Base-by-base conservation (phyloP, 2,888 invertebrate genomes). In the Leucophora obtusa region DNA sequence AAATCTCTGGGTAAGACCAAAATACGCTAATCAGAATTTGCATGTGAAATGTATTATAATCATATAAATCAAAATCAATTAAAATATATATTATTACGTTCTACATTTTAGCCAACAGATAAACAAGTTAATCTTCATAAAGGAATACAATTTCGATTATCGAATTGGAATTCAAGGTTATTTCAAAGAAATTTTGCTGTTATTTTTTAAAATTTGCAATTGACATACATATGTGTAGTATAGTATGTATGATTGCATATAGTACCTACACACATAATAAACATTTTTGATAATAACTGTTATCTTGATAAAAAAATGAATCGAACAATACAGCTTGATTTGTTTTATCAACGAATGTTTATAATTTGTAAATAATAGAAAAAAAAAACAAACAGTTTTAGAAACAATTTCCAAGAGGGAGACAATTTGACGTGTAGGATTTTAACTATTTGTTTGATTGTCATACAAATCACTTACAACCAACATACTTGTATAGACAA, bases 151-250 rank as follows among this genome's bases (percentile, higher is more conserved):
- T 38, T 11, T 38, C 28, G 14, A 11, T 54, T 18, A 17, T 33
- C 24, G 24, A 62, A 28, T 15, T 24, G 5, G 28, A 50, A 50
- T 18, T 62, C 62, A 62, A 62, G 62, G 62, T 62, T 28, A 62
- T 62, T 62, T 62, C 50, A 50, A 50, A 62, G 50, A 50, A 62
- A 35, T 43, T 50, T 50, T n/a, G 8, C n/a, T 50, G n/a, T 47
- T 47, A n/a, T 6, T 47, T 47, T 47, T n/a, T n/a, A 14, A n/a
- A n/a, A 47, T 47, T n/a, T 5, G 43, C 14, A 14, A 43, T 43
- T 43, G n/a, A 38, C 6, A 38, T 38, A 9, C 21, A 21, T 21
- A 21, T 21, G 4, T 21, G n/a, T n/a, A n/a, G n/a, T n/a, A n/a
- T n/a, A n/a, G n/a, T n/a, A n/a, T n/a, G n/a, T n/a, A n/a, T n/a